Base-by-base conservation (phyloP, 2,888 invertebrate species). In the Syrphus vitripennis region DNA sequence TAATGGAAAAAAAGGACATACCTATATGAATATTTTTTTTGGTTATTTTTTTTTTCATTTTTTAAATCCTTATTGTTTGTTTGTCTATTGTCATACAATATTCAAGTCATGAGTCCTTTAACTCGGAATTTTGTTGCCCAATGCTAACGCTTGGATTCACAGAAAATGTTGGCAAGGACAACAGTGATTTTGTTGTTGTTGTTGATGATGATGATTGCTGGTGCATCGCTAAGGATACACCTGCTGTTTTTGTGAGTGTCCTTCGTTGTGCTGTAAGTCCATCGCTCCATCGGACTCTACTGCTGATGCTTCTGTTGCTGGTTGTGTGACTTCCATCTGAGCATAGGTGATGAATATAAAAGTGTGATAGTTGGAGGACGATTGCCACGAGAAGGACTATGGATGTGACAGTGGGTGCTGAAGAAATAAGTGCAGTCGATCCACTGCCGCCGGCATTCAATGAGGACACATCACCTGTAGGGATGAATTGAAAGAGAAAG, bases 401-500 rank as follows among this genome's bases (percentile, higher is more conserved):
- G 55, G 77, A 55, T 72, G 81, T 82, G 63, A 86, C 69, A 45
- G 82, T 82, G 57, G 86, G 86, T 59, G 82, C 72, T 19, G 86
- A 82, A 55, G 86, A 86, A 74, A 86, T 82, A 70, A 86, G 86
- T 31, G 86, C 82, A 82, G 83, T 70, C 55, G 87, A 87, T 77
- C 87, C 82, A 79, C 81, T 81, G 76, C 87, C 80, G 74, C 88
- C 88, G 69, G 89, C 88, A 87, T 88, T 89, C 78, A 89, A 78
- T 74, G 89, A 89, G 76, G 88, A 90, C 88, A 89, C 89, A 87
- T 90, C 90, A 87, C 90, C 90, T 88, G 92, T 89, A 89, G 91
- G 89, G 89, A 91, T 89, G 88, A 89, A 90, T 89, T 89, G 90
- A 90, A 90, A 91, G 87, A 91, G 88, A 89, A 91, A 90, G 88